These are phyloP conservation scores for Andricus quercusramuli DNA, from an alignment of 2,888 invertebrate genomes.

Conservation along the genomic window DNA sequence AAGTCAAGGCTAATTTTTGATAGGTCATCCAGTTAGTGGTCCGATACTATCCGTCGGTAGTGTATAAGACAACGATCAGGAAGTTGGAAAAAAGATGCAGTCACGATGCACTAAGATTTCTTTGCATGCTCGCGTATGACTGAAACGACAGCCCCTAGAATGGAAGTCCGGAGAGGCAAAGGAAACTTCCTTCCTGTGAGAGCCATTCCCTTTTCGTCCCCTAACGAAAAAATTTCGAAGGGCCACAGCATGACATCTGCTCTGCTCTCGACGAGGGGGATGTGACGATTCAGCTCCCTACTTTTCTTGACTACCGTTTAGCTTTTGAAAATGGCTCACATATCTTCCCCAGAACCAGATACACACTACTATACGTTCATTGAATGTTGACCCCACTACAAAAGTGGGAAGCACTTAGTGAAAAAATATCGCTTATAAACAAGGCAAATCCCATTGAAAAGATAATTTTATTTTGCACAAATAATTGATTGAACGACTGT, in stretches of 20 bases:
- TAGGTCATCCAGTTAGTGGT: too few species aligned
- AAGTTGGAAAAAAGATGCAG: constrained; percentile 39
- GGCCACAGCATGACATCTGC: constrained; percentile 29
- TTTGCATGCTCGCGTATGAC: constrained; percentile 55
- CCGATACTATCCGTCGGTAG: too few species aligned
- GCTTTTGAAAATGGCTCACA: constrained; percentile 24
- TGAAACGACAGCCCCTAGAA: constrained; percentile 45
- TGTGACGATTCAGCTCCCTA: constrained; percentile 33
- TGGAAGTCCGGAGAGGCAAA: constrained; percentile 13
- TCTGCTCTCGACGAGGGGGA: constrained; percentile 26
- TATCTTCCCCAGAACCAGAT: not conserved
- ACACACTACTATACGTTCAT: not conserved
- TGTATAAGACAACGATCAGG: not conserved
- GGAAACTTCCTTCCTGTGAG: constrained; percentile 20
- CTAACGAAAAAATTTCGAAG: constrained; percentile 14
- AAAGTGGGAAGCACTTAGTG: too few species aligned
- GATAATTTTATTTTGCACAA: too few species aligned
- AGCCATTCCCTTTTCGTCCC: constrained; percentile 35
- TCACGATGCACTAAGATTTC: constrained; percentile 53
- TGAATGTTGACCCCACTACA: too few species aligned
- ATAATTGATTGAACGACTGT: too few species aligned
- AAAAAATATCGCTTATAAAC: too few species aligned
- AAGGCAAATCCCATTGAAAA: too few species aligned
- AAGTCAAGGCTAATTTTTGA: too few species aligned
- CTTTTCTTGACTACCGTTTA: constrained; percentile 5